A percentile compares a stretch with the other conserved stretches of the same genome.
These are phyloP conservation scores for Ophion slaviceki DNA, from an alignment of 2,888 invertebrate genomes.

Conservation along the genomic window DNA sequence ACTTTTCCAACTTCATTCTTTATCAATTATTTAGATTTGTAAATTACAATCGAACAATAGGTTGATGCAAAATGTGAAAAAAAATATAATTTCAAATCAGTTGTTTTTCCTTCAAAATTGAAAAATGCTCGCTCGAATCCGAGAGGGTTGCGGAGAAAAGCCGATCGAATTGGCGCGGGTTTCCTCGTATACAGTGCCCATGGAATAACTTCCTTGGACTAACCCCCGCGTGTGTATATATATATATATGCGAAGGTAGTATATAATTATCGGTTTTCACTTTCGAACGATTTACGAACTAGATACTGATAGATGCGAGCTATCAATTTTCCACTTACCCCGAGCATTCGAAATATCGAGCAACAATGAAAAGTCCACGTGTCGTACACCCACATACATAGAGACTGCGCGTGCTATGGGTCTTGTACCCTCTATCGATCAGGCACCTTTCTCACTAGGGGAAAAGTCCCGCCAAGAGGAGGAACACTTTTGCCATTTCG, in stretches of 20 bases:
- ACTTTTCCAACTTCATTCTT: too few species aligned
- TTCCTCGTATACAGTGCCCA: not conserved
- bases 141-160: not conserved
- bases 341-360: slow-evolving; percentile 35
- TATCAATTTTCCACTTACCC: slow-evolving; percentile 76
- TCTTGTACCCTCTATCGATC: slow-evolving; percentile 59
- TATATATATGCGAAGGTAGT: slow-evolving; percentile 7
- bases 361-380: slow-evolving; percentile 49
- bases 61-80: too few species aligned
- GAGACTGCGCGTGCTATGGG: slow-evolving; percentile 53
- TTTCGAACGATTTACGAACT: slow-evolving; percentile 76
- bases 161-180: not conserved
- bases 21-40: too few species aligned
- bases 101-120: too few species aligned
- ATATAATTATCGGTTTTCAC: slow-evolving; percentile 79
- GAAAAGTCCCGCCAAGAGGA: slow-evolving; percentile 39
- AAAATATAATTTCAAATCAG: too few species aligned
- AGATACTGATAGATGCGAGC: slow-evolving; percentile 81
- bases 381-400: not conserved
- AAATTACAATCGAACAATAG: too few species aligned
- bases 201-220: slow-evolving; percentile 20
- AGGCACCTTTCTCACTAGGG: slow-evolving; percentile 31
- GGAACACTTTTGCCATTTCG: slow-evolving; percentile 54
- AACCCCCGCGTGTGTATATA: not conserved
- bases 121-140: not conserved